These are phyloP conservation scores for Rhynchomys soricoides DNA, from an alignment of 2,113 vertebrate species.

Conservation along the genomic window DNA sequence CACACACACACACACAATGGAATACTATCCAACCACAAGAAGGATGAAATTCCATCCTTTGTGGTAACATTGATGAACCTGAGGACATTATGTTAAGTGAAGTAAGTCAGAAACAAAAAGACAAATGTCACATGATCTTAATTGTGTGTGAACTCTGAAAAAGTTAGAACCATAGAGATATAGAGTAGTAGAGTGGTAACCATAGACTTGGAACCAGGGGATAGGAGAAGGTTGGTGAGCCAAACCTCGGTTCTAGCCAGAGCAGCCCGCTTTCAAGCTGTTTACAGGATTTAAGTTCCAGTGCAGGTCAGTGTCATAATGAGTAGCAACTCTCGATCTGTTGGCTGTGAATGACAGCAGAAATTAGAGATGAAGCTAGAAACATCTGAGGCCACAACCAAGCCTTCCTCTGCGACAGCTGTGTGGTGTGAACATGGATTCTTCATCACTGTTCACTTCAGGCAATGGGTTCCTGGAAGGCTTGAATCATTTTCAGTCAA, in stretches of 20 bases:
- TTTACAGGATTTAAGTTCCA: neutral
- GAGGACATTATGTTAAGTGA: neutral
- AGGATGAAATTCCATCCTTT: neutral
- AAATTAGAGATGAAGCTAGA: constrained; percentile 20
- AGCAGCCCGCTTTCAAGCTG: neutral
- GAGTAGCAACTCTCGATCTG: neutral
- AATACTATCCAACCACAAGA: neutral
- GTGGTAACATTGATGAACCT: neutral
- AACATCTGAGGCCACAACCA: neutral
- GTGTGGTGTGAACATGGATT: neutral
- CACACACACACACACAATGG: neutral
- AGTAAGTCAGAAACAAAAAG: neutral
- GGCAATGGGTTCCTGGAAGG: neutral
- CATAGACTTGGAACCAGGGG: neutral
- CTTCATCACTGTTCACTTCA: neutral
- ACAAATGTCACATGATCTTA: neutral
- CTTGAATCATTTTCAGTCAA: neutral
- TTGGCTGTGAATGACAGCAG: neutral
- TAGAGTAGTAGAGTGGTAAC: neutral
- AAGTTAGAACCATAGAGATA: neutral
- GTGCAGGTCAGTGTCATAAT: neutral
- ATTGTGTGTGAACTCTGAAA: neutral
- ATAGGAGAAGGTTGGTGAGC: neutral
- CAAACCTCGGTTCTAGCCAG: neutral
- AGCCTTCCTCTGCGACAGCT: neutral